Conservation (phyloP, 2,888 invertebrate genomes). For the Teinopalpus imperialis region DNA sequence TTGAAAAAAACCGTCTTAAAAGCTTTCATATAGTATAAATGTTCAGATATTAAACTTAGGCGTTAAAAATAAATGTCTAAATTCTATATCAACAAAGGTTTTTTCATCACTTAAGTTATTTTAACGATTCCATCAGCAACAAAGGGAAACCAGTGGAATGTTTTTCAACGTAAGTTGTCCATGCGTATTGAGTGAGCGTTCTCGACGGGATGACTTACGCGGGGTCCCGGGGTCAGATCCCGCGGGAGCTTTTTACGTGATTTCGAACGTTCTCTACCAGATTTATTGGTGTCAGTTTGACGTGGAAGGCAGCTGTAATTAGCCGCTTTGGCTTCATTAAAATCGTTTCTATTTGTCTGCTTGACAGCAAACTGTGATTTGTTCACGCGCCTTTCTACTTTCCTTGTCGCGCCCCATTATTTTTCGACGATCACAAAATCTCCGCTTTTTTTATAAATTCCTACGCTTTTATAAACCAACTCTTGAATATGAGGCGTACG, state of each 20-base stretch:
- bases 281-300: conserved; percentile 53
- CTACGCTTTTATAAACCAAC: no score
- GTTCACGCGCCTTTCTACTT: conserved; percentile 54
- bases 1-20: no score
- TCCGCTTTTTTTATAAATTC: conserved; percentile 7
- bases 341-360: conserved; percentile 67
- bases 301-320: conserved; percentile 61
- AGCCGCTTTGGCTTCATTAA: conserved; percentile 68
- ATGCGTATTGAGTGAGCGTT: conserved; percentile 23
- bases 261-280: conserved; percentile 43
- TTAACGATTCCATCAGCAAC: conserved; percentile 4
- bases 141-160: conserved; percentile 1
- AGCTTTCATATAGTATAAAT: no score
- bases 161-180: conserved; percentile 27
- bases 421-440: conserved; percentile 13
- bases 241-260: conserved; percentile 53
- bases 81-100: conserved; percentile 5
- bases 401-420: conserved; percentile 30
- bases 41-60: no score
- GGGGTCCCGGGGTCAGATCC: conserved; percentile 48
- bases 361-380: conserved; percentile 64
- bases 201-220: conserved; percentile 22
- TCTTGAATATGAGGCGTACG: no score
- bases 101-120: no score
- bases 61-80: background rate